phyloP scores from a whole-genome alignment of 2,888 invertebrate species.

The Lycaena phlaeas region DNA sequence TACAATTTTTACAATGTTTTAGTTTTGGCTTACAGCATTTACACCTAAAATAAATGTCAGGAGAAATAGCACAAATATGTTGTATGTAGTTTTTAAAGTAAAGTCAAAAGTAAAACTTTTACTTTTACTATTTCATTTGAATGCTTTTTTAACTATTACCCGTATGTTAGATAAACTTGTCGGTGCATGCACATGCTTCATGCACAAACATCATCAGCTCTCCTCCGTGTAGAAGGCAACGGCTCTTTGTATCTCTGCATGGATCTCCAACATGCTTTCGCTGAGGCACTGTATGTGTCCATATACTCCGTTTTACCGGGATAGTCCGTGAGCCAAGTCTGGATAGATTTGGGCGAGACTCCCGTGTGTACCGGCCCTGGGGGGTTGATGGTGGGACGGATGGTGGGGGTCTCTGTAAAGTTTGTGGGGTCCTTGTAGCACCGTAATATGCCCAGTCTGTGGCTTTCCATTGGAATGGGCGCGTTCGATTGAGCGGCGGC shows the following conservation, averaged over 20 bases:
- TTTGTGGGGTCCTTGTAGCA: slow-evolving; percentile 77
- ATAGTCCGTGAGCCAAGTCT: slow-evolving; percentile 67
- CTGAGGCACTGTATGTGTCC: slow-evolving; percentile 75
- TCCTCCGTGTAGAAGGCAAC: slow-evolving; percentile 72
- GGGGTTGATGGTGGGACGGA: slow-evolving; percentile 71
- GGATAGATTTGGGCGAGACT: slow-evolving; percentile 57
- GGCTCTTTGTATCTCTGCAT: slow-evolving; percentile 77
- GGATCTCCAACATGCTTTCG: slow-evolving; percentile 71
- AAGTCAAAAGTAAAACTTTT: too few species aligned
- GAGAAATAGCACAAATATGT: too few species aligned
- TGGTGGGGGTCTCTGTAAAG: slow-evolving; percentile 66
- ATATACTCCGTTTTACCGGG: slow-evolving; percentile 76
- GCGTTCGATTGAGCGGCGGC: slow-evolving; percentile 75
- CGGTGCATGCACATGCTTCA: too few species aligned
- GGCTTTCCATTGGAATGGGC: slow-evolving; percentile 71
- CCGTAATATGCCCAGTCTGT: slow-evolving; percentile 66
- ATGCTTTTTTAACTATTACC: too few species aligned
- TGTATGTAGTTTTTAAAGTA: too few species aligned
- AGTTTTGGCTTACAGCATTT: too few species aligned
- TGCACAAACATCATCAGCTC: slow-evolving; percentile 70
- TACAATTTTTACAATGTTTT: too few species aligned
- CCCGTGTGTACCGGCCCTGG: slow-evolving; percentile 47
- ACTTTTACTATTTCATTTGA: too few species aligned
- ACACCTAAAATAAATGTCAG: too few species aligned
- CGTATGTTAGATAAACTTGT: too few species aligned